phyloP scores from a whole-genome alignment of 2,888 invertebrate genomes.

The Drosophila flavopinicola region DNA sequence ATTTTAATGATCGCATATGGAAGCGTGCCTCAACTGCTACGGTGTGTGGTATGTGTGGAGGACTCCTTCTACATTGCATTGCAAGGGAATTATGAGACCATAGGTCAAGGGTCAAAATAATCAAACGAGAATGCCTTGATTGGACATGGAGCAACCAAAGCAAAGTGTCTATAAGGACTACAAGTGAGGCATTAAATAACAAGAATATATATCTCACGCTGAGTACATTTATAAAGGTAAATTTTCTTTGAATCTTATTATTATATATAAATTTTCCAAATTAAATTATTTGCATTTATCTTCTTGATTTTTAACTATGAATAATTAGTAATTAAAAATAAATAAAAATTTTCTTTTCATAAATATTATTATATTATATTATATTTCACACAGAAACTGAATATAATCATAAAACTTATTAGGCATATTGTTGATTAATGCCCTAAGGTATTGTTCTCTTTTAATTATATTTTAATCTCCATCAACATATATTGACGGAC shows the following conservation, averaged over 20 bases:
- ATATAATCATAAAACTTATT: too few species aligned
- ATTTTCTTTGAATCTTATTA: too few species aligned
- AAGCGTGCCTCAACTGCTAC: conserved; percentile 24
- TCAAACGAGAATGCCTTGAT: not conserved
- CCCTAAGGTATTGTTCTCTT: not conserved
- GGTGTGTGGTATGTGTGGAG: conserved; percentile 1
- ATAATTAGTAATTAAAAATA: too few species aligned
- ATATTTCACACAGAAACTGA: too few species aligned
- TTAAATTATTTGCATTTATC: too few species aligned
- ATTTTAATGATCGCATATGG: conserved; percentile 53
- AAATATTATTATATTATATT: too few species aligned
- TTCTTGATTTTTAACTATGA: too few species aligned
- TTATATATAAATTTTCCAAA: too few species aligned
- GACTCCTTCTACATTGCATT: conserved; percentile 15
- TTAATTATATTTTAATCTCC: conserved; percentile 20
- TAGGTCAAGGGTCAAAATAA: conserved; percentile 37
- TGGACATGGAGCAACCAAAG: not conserved
- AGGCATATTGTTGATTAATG: too few species aligned
- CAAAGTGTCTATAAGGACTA: not conserved
- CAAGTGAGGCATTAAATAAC: too few species aligned
- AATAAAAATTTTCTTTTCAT: not conserved
- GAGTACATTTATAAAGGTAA: too few species aligned
- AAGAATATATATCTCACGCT: too few species aligned
- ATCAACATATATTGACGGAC: not conserved
- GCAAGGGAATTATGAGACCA: conserved; percentile 16